Conservation (phyloP, 2,888 invertebrate species). For the Gnatocerus cornutus region DNA sequence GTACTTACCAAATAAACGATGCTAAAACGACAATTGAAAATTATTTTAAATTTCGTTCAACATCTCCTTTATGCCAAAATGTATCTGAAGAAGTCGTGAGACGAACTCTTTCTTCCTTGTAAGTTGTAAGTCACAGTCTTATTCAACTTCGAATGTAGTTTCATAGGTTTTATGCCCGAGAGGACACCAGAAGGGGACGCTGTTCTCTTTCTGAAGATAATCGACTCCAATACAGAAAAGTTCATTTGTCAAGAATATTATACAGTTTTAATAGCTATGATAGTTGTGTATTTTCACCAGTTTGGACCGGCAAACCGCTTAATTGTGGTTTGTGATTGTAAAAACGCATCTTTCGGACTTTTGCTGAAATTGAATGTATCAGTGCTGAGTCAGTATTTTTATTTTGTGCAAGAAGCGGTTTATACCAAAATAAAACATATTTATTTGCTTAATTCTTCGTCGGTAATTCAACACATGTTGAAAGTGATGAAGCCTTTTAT, state of each 20-base stretch:
- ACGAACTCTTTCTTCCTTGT: neutral
- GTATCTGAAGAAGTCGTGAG: neutral
- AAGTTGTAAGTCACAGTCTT: neutral
- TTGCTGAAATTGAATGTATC: constrained; percentile 1
- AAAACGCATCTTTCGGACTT: neutral
- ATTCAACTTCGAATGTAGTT: neutral
- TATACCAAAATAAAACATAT: neutral
- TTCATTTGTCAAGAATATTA: neutral
- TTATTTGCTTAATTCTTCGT: neutral
- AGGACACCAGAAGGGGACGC: neutral
- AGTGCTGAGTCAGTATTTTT: neutral
- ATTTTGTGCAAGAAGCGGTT: constrained; percentile 2
- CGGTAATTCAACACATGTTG: neutral
- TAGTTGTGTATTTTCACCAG: constrained; percentile 9
- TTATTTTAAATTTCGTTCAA: neutral
- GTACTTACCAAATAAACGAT: neutral
- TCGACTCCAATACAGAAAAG: neutral
- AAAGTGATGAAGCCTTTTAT: neutral
- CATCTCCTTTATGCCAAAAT: neutral
- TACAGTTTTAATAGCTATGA: neutral
- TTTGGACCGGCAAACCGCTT: constrained; percentile 2
- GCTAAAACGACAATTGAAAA: constrained; percentile 6
- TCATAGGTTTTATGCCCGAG: neutral
- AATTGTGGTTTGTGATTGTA: neutral
- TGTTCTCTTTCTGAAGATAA: neutral